These are phyloP conservation scores for Ceratosolen solmsi DNA, from an alignment of 1,140 invertebrate species.

Conservation along the genomic window DNA sequence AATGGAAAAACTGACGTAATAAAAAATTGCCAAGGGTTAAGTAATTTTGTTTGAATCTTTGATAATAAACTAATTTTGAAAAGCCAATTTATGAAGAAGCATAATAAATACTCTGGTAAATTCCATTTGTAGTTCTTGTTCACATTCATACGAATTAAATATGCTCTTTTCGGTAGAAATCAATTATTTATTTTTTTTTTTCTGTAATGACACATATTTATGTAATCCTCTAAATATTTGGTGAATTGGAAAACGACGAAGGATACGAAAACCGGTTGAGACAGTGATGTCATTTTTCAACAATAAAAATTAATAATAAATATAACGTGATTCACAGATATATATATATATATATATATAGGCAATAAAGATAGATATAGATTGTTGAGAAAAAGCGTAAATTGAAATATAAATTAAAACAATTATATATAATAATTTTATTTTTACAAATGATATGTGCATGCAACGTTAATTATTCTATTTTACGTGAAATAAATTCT, in stretches of 20 bases:
- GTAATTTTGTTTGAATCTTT: too few species aligned
- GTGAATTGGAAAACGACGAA: background rate
- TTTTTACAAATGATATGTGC: background rate
- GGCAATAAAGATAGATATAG: background rate
- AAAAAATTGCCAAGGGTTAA: too few species aligned
- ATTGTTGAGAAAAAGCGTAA: background rate
- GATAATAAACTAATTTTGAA: too few species aligned
- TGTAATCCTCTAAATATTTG: background rate
- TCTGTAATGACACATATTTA: background rate
- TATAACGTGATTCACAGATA: background rate
- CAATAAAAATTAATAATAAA: too few species aligned
- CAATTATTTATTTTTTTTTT: background rate
- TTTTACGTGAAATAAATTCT: too few species aligned
- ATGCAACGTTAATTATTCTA: too few species aligned
- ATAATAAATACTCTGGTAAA: too few species aligned
- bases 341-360: background rate
- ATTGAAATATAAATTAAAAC: background rate
- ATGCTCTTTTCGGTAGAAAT: background rate
- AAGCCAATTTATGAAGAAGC: too few species aligned
- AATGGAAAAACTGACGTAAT: too few species aligned
- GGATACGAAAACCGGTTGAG: background rate
- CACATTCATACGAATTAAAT: slow-evolving; percentile 23
- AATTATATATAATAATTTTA: background rate
- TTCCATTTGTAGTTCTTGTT: slow-evolving; percentile 12
- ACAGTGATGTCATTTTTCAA: background rate